Conservation (phyloP, 2,113 vertebrate species). For the Setophaga kirtlandii region DNA sequence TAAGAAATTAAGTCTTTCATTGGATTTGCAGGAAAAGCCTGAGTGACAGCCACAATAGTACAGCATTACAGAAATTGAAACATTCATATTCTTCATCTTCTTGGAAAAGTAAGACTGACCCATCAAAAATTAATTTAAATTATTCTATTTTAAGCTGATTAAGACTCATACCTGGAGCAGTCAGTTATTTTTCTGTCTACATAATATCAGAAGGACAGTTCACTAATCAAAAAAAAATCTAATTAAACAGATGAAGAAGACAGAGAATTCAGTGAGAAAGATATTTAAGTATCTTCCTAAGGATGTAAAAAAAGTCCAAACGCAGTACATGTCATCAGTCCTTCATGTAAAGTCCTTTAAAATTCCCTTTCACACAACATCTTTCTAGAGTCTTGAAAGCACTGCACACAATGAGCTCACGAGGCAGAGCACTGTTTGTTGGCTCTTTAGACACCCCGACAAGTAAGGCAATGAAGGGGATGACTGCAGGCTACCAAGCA, state of each 20-base stretch:
- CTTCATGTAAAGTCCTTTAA: background rate
- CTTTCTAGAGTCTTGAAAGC: background rate
- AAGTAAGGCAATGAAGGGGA: background rate
- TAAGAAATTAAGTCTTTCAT: constrained; percentile 23
- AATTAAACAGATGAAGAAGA: background rate
- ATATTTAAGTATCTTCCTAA: background rate
- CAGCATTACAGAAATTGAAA: background rate
- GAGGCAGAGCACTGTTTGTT: background rate
- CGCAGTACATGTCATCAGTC: rapidly evolving
- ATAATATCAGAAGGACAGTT: background rate
- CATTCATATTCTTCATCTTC: background rate
- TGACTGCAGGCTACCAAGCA: rapidly evolving
- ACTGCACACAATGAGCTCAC: background rate
- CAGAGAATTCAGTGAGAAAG: background rate
- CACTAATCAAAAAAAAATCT: background rate
- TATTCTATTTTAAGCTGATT: constrained; percentile 20
- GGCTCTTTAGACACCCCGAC: background rate
- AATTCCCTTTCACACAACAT: background rate
- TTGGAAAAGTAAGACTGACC: background rate
- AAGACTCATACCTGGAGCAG: background rate
- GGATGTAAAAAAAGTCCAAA: background rate
- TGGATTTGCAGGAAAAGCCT: constrained; percentile 53
- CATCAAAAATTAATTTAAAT: constrained; percentile 20
- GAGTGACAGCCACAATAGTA: constrained; percentile 32
- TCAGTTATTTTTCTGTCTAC: background rate